Conservation (phyloP, 1,140 invertebrate genomes). For the Drepana arcuata region DNA sequence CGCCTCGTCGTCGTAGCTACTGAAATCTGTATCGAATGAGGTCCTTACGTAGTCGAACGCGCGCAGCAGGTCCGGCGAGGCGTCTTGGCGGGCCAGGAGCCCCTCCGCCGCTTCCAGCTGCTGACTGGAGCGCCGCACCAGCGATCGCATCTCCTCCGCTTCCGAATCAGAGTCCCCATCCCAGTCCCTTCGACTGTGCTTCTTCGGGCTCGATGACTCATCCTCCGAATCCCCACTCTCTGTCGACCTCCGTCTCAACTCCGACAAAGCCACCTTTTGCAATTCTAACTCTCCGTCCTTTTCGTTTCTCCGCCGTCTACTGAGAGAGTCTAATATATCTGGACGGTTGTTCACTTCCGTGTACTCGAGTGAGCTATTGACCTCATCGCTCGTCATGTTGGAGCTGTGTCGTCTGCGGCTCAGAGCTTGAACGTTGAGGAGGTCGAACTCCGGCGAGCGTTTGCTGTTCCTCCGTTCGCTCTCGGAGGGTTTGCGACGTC, state of each 20-base stretch:
- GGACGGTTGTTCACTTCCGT: constrained; percentile 61
- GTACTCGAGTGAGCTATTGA: constrained; percentile 59
- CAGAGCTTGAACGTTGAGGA: constrained; percentile 53
- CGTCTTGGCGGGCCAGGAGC: constrained; percentile 51
- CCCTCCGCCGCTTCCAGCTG: constrained; percentile 59
- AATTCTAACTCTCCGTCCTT: constrained; percentile 42
- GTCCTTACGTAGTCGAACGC: constrained; percentile 69
- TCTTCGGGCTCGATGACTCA: constrained; percentile 43
- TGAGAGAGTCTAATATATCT: constrained; percentile 61
- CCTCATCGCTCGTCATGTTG: constrained; percentile 57
- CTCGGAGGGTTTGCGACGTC: constrained; percentile 54
- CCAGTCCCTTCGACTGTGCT: constrained; percentile 43
- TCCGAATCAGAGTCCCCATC: constrained; percentile 77
- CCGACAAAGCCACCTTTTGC: constrained; percentile 47
- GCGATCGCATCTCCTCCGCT: constrained; percentile 74
- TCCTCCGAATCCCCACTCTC: constrained; percentile 48
- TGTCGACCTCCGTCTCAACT: constrained; percentile 43
- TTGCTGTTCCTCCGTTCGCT: constrained; percentile 49
- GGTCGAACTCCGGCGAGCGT: constrained; percentile 56
- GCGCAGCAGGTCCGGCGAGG: constrained; percentile 57
- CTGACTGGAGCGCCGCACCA: constrained; percentile 61
- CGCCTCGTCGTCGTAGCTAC: constrained; percentile 27
- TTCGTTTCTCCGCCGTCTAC: constrained; percentile 37
- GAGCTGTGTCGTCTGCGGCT: constrained; percentile 55
- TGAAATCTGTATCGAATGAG: constrained; percentile 56